phyloP scores from a whole-genome alignment of 37 sponge, comb jelly and placozoan genomes.

The Haliclona indistincta region DNA sequence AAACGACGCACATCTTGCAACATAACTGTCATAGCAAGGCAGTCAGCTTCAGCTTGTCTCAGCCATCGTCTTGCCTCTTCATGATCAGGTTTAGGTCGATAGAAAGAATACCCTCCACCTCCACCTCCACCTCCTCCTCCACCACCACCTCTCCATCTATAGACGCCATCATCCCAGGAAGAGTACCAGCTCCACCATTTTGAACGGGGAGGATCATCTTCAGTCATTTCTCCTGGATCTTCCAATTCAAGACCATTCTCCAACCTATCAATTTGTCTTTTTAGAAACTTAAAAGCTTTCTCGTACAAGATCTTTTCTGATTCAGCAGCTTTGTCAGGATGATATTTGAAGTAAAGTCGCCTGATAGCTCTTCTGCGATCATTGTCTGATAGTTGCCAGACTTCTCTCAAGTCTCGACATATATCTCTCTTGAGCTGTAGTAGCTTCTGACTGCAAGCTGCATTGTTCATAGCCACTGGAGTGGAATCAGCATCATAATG shows the following conservation, averaged over 20 bases:
- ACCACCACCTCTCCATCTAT: background rate
- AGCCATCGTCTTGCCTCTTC: conserved; percentile 13
- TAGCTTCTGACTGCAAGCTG: background rate
- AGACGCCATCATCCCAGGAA: background rate
- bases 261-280: conserved; percentile 27
- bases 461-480: background rate
- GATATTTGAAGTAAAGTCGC: conserved; percentile 46
- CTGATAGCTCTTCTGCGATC: conserved; percentile 41
- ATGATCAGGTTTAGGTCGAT: background rate
- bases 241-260: conserved; percentile 18
- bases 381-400: conserved; percentile 36
- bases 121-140: conserved; percentile 1
- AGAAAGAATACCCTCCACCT: no score
- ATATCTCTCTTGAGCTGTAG: background rate
- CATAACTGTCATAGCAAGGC: background rate
- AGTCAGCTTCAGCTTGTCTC: background rate
- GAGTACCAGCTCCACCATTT: background rate
- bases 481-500: background rate
- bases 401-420: conserved; percentile 5
- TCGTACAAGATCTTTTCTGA: conserved; percentile 5
- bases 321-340: conserved; percentile 44
- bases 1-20: no score
- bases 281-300: conserved; percentile 50
- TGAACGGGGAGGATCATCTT: background rate
- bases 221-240: conserved; percentile 8